Evolutionary conservation across 2,113 vertebrate genomes (phyloP).

Genomic region (Columba livia): DNA sequence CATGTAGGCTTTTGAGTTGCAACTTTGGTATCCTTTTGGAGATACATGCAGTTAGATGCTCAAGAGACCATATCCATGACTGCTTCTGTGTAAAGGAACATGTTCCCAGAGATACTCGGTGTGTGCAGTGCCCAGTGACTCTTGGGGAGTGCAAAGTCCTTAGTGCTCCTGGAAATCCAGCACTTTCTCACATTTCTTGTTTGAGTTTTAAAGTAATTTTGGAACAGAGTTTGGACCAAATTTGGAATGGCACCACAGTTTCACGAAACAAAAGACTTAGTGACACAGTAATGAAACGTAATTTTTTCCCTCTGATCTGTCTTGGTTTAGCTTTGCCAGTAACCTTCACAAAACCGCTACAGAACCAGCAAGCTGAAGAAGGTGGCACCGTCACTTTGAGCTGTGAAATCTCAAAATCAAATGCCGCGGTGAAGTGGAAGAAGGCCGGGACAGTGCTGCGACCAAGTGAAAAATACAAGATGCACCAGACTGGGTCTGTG

Average conservation of each 20-base stretch:
- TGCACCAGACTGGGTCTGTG: conserved; percentile 68
- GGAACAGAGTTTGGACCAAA: not conserved
- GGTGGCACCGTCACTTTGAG: conserved; percentile 72
- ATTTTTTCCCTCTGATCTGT: not conserved
- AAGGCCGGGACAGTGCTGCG: conserved; percentile 72
- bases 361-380: conserved; percentile 82
- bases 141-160: not conserved
- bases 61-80: no score
- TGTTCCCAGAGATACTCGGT: not conserved
- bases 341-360: conserved; percentile 68
- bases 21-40: not conserved
- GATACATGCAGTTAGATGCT: not conserved
- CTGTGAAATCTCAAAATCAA: conserved; percentile 73
- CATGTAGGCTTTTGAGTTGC: accelerated
- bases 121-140: not conserved
- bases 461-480: conserved; percentile 67
- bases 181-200: not conserved
- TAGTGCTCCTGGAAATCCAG: not conserved
- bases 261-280: not conserved
- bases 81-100: not conserved
- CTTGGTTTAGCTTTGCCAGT: conserved; percentile 55
- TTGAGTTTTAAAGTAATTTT: not conserved
- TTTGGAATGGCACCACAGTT: not conserved
- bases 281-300: accelerated
- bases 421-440: conserved; percentile 79